These are phyloP conservation scores for Julus scandinavius DNA, from an alignment of 2,888 invertebrate species.

Conservation along the genomic window DNA sequence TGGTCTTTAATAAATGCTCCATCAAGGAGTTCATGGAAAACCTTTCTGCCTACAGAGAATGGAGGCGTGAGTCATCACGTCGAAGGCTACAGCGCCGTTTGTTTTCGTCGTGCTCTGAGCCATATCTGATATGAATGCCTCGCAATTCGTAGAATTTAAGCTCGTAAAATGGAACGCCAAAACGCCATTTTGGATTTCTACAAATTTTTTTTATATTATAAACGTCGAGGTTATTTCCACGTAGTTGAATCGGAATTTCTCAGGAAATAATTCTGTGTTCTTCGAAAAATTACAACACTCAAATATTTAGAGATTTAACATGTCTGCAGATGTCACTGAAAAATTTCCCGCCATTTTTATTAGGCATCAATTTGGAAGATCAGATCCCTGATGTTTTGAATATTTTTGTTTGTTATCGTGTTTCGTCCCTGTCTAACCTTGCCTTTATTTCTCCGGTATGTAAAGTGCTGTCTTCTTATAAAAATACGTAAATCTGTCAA, in stretches of 20 bases:
- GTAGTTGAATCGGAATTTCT: background rate
- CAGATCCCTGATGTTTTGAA: background rate
- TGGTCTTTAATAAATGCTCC: no score
- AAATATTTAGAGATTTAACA: background rate
- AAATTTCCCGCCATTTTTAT: no score
- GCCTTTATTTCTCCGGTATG: constrained; percentile 22
- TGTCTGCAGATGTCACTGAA: no score
- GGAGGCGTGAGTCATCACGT: background rate
- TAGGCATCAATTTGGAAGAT: background rate
- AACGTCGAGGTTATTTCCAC: background rate
- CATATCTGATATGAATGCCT: background rate
- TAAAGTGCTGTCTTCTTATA: constrained; percentile 10
- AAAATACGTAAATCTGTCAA: constrained; percentile 23
- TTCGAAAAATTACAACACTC: background rate
- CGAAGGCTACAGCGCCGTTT: background rate
- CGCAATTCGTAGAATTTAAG: background rate
- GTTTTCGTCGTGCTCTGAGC: background rate
- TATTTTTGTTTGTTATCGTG: background rate
- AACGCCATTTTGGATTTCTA: background rate
- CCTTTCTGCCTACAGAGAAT: background rate
- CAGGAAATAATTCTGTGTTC: background rate
- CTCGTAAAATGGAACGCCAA: background rate
- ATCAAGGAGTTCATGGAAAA: background rate
- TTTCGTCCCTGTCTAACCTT: background rate
- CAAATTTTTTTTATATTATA: background rate